These are phyloP conservation scores for Geococcyx californianus DNA, from an alignment of 2,113 vertebrate species.

Conservation along the genomic window DNA sequence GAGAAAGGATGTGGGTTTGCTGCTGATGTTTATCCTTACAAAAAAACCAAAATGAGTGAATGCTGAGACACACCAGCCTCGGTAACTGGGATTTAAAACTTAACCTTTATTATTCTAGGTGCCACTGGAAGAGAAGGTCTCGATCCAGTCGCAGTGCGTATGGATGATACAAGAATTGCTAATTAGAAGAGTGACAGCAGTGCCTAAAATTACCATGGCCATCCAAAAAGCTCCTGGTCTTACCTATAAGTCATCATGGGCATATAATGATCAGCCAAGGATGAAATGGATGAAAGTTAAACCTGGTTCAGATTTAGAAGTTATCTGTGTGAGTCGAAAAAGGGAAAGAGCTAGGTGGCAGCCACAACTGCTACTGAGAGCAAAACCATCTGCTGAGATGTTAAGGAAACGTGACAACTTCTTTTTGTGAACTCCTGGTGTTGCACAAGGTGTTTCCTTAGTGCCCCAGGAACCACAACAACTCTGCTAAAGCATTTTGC, in stretches of 20 bases:
- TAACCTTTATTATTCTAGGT: slow-evolving; percentile 57
- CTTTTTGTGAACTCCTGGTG: background rate
- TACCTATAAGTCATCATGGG: slow-evolving; percentile 76
- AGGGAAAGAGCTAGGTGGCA: slow-evolving; percentile 64
- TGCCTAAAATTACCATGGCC: slow-evolving; percentile 77
- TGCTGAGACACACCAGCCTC: background rate
- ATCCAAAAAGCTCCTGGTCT: slow-evolving; percentile 78
- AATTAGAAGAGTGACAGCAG: slow-evolving; percentile 80
- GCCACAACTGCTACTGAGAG: background rate
- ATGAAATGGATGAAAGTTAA: slow-evolving; percentile 83
- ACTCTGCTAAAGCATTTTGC: background rate
- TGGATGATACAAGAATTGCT: slow-evolving; percentile 76
- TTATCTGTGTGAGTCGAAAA: slow-evolving; percentile 77
- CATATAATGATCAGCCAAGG: slow-evolving; percentile 79
- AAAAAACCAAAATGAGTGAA: background rate
- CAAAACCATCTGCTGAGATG: background rate
- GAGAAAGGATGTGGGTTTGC: background rate
- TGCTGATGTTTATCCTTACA: background rate
- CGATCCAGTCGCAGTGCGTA: slow-evolving; percentile 75
- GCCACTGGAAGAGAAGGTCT: slow-evolving; percentile 77
- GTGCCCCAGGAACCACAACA: background rate
- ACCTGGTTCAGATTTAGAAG: slow-evolving; percentile 72
- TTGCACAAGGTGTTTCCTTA: background rate
- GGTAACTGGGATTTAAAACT: slow-evolving; percentile 27
- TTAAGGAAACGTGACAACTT: background rate